Conservation (phyloP, 2,888 invertebrate genomes). For the Noctua janthe region DNA sequence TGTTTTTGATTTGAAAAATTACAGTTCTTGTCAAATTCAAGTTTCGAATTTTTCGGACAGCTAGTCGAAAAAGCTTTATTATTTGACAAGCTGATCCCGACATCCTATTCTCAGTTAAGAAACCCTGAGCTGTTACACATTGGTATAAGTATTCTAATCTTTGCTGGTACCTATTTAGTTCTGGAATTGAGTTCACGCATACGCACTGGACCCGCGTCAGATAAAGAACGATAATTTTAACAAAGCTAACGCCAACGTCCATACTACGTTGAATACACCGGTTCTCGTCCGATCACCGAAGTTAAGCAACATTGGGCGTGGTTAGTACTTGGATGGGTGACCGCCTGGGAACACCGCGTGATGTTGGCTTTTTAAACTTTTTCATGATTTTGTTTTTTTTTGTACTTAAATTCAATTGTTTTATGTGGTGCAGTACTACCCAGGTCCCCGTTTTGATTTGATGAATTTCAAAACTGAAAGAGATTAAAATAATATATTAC, state of each 20-base stretch:
- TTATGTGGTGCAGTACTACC: neutral
- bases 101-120: too few species aligned
- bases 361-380: conserved; percentile 77
- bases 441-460: too few species aligned
- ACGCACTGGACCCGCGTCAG: neutral
- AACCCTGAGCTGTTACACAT: neutral
- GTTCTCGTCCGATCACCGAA: conserved; percentile 89
- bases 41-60: neutral
- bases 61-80: neutral
- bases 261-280: conserved; percentile 86
- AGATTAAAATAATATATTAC: too few species aligned
- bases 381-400: neutral
- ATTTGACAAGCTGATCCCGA: too few species aligned
- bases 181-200: neutral
- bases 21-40: too few species aligned
- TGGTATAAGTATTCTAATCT: too few species aligned
- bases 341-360: conserved; percentile 87
- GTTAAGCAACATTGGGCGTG: conserved; percentile 88
- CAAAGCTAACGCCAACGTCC: conserved; percentile 71
- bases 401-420: neutral
- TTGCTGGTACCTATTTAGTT: too few species aligned
- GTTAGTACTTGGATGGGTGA: conserved; percentile 89
- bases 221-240: fast-evolving
- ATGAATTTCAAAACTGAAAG: too few species aligned
- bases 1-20: too few species aligned